These are phyloP conservation scores for Biston betularia DNA, from an alignment of 2,888 invertebrate genomes.

Conservation along the genomic window DNA sequence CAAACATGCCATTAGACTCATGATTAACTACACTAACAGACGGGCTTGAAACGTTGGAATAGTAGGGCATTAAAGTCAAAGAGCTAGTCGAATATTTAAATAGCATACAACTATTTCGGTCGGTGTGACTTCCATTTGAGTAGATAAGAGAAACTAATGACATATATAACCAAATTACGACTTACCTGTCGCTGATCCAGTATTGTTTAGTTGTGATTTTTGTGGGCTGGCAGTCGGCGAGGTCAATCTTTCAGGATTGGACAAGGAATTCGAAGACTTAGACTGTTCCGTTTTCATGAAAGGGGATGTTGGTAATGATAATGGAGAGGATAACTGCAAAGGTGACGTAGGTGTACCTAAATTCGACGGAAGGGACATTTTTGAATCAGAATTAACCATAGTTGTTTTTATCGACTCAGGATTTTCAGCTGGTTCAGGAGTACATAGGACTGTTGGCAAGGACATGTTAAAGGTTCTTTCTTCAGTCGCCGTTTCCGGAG, in stretches of 20 bases:
- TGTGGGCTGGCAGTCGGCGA: slow-evolving; percentile 50
- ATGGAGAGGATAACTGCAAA: slow-evolving; percentile 68
- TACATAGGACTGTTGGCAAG: slow-evolving; percentile 75
- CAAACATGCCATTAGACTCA: too few relatives aligned
- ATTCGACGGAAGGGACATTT: slow-evolving; percentile 73
- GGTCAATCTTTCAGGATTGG: slow-evolving; percentile 50
- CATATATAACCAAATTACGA: slow-evolving; percentile 25
- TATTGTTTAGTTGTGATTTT: slow-evolving; percentile 55
- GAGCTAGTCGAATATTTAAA: too few relatives aligned
- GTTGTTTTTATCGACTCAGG: slow-evolving; percentile 55
- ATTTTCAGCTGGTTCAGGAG: slow-evolving; percentile 60
- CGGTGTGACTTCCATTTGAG: too few relatives aligned
- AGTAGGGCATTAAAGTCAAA: too few relatives aligned
- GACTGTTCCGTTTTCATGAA: slow-evolving; percentile 64
- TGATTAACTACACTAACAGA: too few relatives aligned
- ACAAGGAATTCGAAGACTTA: slow-evolving; percentile 59
- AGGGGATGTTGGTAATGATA: slow-evolving; percentile 74
- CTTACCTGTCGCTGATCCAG: slow-evolving; percentile 80
- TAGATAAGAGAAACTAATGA: too few relatives aligned
- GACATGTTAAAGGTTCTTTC: slow-evolving; percentile 64
- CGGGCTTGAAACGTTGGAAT: too few relatives aligned
- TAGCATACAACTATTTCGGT: too few relatives aligned
- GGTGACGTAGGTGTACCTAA: slow-evolving; percentile 77
- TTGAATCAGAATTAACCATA: slow-evolving; percentile 72
- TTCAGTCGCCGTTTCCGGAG: slow-evolving; percentile 56